Evolutionary conservation across 2,113 vertebrate species (phyloP).

Genomic region (Brachionichthys hirsutus): DNA sequence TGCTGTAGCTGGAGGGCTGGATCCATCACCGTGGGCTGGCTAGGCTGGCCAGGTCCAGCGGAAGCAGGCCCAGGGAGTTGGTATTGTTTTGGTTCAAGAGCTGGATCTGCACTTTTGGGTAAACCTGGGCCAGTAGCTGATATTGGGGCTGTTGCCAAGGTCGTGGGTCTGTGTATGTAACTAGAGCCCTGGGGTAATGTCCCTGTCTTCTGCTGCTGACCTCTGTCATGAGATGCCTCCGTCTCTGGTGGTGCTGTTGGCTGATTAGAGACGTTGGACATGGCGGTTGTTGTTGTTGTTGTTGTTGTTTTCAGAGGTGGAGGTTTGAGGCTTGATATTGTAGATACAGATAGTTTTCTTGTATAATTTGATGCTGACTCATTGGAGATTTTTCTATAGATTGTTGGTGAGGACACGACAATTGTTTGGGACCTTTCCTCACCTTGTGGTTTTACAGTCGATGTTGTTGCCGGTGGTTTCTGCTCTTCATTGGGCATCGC

Average conservation of each 20-base stretch:
- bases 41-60: constrained; percentile 36
- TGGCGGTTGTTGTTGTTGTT: constrained; percentile 48
- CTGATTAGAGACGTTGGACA: constrained; percentile 37
- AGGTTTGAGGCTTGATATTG: constrained; percentile 74
- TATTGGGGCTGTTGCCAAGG: constrained; percentile 22
- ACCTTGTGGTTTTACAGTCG: constrained; percentile 43
- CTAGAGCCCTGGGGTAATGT: constrained; percentile 44
- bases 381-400: constrained; percentile 67
- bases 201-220: constrained; percentile 37
- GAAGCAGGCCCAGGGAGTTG: constrained; percentile 20
- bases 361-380: constrained; percentile 61
- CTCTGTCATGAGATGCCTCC: constrained; percentile 38
- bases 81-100: constrained; percentile 27
- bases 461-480: constrained; percentile 40
- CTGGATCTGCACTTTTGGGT: constrained; percentile 17
- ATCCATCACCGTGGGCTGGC: constrained; percentile 46
- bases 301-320: constrained; percentile 61
- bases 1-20: constrained; percentile 43
- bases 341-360: constrained; percentile 70
- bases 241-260: constrained; percentile 34
- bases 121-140: constrained; percentile 20
- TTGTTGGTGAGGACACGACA: constrained; percentile 64
- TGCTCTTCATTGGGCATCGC: constrained; percentile 54
- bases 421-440: constrained; percentile 68
- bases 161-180: constrained; percentile 54